Conservation (phyloP, 1,140 invertebrate genomes). For the Drosophila oshimai region DNA sequence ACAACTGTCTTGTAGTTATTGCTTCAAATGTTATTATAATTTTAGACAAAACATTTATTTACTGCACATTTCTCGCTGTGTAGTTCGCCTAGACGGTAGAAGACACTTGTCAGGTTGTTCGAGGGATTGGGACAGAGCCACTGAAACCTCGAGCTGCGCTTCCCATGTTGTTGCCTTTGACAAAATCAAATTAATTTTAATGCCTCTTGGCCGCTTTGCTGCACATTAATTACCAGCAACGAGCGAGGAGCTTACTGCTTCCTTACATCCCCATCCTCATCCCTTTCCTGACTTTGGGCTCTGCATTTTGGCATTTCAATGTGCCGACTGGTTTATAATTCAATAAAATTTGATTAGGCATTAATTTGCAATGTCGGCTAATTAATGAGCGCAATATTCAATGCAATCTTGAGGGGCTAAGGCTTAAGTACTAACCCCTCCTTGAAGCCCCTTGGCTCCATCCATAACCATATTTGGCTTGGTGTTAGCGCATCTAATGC, state of each 20-base stretch:
- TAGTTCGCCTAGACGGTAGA: background rate
- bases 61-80: background rate
- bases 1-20: too few species aligned
- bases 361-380: constrained; percentile 75
- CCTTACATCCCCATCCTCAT: background rate
- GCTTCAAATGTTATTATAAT: background rate
- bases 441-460: background rate
- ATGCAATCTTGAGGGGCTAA: constrained; percentile 25
- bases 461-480: constrained; percentile 46
- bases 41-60: background rate
- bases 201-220: constrained; percentile 33
- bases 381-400: constrained; percentile 68
- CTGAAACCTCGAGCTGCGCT: constrained; percentile 12
- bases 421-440: background rate
- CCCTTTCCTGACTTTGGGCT: background rate
- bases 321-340: constrained; percentile 75
- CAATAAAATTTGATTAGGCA: constrained; percentile 81
- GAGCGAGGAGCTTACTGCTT: background rate
- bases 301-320: constrained; percentile 37
- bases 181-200: constrained; percentile 50
- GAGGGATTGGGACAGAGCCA: constrained; percentile 6
- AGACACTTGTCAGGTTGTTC: constrained; percentile 25
- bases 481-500: constrained; percentile 48
- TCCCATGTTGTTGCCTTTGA: constrained; percentile 43
- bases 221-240: constrained; percentile 30